These are phyloP conservation scores for Balearica regulorum DNA, from an alignment of 2,797 vertebrate genomes.

Conservation along the genomic window DNA sequence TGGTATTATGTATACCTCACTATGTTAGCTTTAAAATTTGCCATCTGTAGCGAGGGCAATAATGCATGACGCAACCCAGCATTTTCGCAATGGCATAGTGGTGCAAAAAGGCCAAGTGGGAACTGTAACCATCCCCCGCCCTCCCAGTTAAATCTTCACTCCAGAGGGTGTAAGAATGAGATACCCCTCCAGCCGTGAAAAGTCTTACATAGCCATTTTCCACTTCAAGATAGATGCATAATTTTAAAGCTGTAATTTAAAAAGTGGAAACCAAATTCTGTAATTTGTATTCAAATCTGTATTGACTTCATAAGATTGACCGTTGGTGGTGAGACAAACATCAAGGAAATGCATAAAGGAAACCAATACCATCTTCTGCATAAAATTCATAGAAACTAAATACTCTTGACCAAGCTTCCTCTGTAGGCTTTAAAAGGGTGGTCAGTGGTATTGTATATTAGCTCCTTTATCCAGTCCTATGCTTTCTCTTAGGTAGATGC, in stretches of 20 bases:
- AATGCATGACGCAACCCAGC: background rate
- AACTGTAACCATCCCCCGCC: background rate
- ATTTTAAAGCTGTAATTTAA: background rate
- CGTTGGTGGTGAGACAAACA: background rate
- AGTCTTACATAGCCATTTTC: background rate
- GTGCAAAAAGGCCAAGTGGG: background rate
- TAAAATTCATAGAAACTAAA: background rate
- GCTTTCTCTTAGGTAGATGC: background rate
- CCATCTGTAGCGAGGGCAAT: background rate
- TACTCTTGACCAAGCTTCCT: background rate
- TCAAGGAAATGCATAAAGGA: background rate
- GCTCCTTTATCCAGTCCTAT: rapidly evolving
- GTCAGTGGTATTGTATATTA: background rate
- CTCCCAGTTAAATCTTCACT: background rate
- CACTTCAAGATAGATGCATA: background rate
- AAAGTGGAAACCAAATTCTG: background rate
- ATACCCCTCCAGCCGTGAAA: background rate
- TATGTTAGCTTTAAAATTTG: background rate
- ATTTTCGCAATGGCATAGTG: background rate
- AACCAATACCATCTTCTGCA: background rate
- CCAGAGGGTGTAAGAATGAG: background rate
- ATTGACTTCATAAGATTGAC: background rate
- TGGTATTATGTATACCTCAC: background rate
- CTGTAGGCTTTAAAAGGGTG: background rate
- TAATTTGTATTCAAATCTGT: background rate